phyloP scores from a whole-genome alignment of 2,888 invertebrate genomes.

The Glomeris marginata region DNA sequence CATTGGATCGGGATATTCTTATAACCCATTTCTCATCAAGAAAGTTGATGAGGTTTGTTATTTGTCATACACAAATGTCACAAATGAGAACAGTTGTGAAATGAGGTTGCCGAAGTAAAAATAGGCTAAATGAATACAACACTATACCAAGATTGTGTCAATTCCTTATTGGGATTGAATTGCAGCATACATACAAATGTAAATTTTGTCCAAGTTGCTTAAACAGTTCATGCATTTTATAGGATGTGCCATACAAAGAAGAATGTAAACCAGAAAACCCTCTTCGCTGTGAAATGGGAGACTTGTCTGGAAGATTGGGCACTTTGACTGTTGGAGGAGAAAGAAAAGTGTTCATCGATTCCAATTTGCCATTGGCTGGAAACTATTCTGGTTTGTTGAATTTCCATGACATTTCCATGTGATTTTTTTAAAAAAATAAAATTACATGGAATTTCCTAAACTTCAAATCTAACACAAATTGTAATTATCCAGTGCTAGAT shows the following conservation, averaged over 20 bases:
- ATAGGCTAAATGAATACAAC: not conserved
- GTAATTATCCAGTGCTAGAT: constrained; percentile 49
- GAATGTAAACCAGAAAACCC: constrained; percentile 83
- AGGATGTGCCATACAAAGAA: constrained; percentile 42
- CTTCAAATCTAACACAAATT: no score
- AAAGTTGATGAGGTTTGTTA: constrained; percentile 3
- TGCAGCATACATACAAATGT: not conserved
- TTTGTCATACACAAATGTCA: not conserved
- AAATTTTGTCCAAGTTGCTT: not conserved
- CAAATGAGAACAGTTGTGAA: not conserved
- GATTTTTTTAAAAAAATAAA: no score
- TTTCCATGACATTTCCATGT: no score
- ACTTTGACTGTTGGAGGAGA: constrained; percentile 63
- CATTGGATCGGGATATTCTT: constrained; percentile 77
- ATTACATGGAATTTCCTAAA: no score
- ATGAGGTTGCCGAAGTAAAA: not conserved
- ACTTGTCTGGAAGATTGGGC: constrained; percentile 68
- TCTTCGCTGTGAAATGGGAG: constrained; percentile 78
- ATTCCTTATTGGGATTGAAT: not conserved
- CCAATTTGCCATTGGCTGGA: constrained; percentile 59
- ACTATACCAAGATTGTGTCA: not conserved
- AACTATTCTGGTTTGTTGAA: constrained; percentile 28
- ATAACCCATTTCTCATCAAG: constrained; percentile 73
- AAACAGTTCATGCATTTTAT: constrained; percentile 5
- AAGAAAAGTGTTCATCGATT: constrained; percentile 62